Conservation (phyloP, 2,888 invertebrate genomes). For the Pseudoips prasinana region DNA sequence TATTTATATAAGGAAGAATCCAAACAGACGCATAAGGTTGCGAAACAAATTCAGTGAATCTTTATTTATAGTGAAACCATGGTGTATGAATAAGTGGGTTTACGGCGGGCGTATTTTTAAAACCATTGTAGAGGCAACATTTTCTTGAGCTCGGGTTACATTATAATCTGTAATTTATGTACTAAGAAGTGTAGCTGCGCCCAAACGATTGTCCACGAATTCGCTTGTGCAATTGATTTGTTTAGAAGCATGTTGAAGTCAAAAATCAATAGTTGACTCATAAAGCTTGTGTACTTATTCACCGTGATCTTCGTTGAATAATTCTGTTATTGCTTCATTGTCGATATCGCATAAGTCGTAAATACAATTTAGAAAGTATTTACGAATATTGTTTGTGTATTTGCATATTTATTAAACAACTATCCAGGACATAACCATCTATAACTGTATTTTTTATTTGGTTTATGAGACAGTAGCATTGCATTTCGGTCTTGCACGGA, state of each 20-base stretch:
- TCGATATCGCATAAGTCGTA: no score
- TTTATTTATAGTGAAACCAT: constrained; percentile 61
- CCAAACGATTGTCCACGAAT: constrained; percentile 25
- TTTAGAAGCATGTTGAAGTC: constrained; percentile 17
- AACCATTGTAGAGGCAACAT: constrained; percentile 32
- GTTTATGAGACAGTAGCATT: no score
- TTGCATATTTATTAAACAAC: no score
- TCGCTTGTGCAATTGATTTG: constrained; percentile 28
- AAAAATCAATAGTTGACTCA: constrained; percentile 31
- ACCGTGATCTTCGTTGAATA: no score
- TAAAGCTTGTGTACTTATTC: no score
- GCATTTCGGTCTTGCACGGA: no score
- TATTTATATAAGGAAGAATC: constrained; percentile 67
- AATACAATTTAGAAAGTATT: no score
- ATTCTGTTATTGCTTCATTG: no score
- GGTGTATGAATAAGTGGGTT: constrained; percentile 61
- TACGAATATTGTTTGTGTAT: no score
- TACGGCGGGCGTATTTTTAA: constrained; percentile 54
- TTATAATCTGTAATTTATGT: constrained; percentile 28
- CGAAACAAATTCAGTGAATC: constrained; percentile 53
- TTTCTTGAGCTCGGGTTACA: constrained; percentile 21
- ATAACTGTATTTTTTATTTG: no score
- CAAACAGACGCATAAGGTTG: constrained; percentile 47
- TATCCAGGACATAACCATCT: no score
- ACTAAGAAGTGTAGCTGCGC: constrained; percentile 17